Evolutionary conservation across 1,140 invertebrate genomes (phyloP).

Genomic region (Platyura marginata): DNA sequence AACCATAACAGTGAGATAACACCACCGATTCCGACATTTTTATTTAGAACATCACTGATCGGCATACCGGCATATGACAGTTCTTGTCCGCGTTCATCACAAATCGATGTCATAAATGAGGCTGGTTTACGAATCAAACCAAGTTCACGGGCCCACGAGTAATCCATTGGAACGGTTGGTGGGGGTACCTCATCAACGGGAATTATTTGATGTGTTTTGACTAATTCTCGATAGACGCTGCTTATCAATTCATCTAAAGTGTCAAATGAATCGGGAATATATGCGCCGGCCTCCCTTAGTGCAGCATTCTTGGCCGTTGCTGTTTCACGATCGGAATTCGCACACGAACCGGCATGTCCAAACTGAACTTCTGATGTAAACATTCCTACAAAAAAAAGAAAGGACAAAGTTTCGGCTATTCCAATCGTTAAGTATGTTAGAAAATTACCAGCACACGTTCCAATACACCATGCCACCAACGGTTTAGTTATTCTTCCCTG

Average conservation of each 20-base stretch:
- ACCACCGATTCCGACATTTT: slow-evolving; percentile 89
- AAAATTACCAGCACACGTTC: slow-evolving; percentile 56
- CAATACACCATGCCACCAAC: slow-evolving; percentile 96
- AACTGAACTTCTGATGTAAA: slow-evolving; percentile 98
- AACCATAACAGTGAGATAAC: slow-evolving; percentile 97
- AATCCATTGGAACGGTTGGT: slow-evolving; percentile 99
- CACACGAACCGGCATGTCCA: slow-evolving; percentile 96
- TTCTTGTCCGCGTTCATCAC: slow-evolving; percentile 97
- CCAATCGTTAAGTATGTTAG: neutral
- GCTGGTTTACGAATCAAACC: slow-evolving; percentile 97
- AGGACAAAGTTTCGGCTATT: neutral
- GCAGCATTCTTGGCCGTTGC: slow-evolving; percentile 84
- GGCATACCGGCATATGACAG: slow-evolving; percentile 96
- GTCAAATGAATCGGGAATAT: slow-evolving; percentile 88
- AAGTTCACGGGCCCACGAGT: slow-evolving; percentile 94
- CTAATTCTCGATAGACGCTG: slow-evolving; percentile 61
- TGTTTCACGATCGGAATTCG: slow-evolving; percentile 89
- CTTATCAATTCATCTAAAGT: slow-evolving; percentile 52
- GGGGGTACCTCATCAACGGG: slow-evolving; percentile 84
- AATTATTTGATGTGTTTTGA: slow-evolving; percentile 64
- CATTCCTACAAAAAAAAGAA: slow-evolving; percentile 40
- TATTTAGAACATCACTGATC: slow-evolving; percentile 81
- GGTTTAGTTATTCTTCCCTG: slow-evolving; percentile 78
- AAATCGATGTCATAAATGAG: slow-evolving; percentile 98
- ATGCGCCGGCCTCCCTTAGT: slow-evolving; percentile 62